Base-by-base conservation (phyloP, 1,140 invertebrate genomes). In the Neotoxoptera formosana region DNA sequence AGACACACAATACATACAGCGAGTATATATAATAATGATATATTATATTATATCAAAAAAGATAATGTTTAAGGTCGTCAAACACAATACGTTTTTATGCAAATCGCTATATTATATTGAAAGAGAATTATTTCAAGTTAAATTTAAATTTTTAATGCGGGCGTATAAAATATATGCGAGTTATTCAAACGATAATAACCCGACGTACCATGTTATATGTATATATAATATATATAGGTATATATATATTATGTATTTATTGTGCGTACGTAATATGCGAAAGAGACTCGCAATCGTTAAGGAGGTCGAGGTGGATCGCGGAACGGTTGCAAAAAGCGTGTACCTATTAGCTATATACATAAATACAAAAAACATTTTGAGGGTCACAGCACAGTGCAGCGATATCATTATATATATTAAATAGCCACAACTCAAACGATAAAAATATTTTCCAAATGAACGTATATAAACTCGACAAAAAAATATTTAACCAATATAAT, bases 31-130 rank as follows among this genome's bases (percentile, higher is more conserved):
- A 76, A 76, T 76, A 76, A 76, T 76, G 60, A 76, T 76, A 34
- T 76, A 76, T 76, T 76, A 76, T 76, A 76, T 76, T 76, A 76
- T 76, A 76, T n/a, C 60, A 76, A 76, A 76, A 76, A 76, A 76
- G 60, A 76, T 76, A 76, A 76, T 76, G 60, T 76, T 76, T 76
- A 76, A 76, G 60, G 60, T 76, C 60, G 6, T 76, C 60, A 76
- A 76, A 76, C 60, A 76, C 60, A 76, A 76, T 76, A 76, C 60
- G 60, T 17, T 76, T 76, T 76, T 76, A 76, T 76, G 60, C n/a
- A 76, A 76, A 76, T 76, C 30, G 60, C 14, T 76, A 20, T n/a
- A 76, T 14, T 76, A 20, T n/a, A 76, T 76, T 14, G n/a, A 76
- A n/a, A 76, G 60, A 76, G 60, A n/a, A 76, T 76, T 76, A 76